A percentile compares a stretch with the other conserved stretches of the same genome.
These are phyloP conservation scores for Podilymbus podiceps DNA, from an alignment of 2,113 vertebrate genomes.

Conservation along the genomic window DNA sequence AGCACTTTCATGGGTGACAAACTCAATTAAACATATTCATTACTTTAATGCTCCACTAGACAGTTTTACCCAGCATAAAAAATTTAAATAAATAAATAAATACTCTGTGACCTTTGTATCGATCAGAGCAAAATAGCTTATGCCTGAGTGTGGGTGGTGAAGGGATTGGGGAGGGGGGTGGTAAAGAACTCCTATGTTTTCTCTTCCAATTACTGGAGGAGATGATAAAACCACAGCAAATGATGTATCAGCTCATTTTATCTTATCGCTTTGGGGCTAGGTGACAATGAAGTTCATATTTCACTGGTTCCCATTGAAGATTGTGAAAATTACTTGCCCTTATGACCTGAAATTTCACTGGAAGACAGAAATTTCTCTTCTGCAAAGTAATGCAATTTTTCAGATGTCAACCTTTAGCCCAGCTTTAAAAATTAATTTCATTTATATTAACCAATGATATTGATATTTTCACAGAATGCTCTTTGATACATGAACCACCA, in stretches of 20 bases:
- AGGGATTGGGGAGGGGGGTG: slow-evolving; percentile 52
- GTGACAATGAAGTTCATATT: slow-evolving; percentile 91
- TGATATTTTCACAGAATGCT: slow-evolving; percentile 84
- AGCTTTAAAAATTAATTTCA: slow-evolving; percentile 91
- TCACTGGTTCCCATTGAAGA: slow-evolving; percentile 87
- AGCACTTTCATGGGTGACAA: slow-evolving; percentile 77
- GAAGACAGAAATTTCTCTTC: slow-evolving; percentile 87
- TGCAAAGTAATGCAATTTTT: slow-evolving; percentile 89
- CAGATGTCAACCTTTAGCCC: slow-evolving; percentile 88
- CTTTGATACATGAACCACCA: slow-evolving; percentile 83
- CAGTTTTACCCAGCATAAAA: slow-evolving; percentile 70
- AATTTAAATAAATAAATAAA: slow-evolving; percentile 78
- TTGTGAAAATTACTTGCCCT: slow-evolving; percentile 88
- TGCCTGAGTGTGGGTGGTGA: slow-evolving; percentile 67
- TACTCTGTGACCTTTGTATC: slow-evolving; percentile 76
- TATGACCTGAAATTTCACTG: slow-evolving; percentile 87
- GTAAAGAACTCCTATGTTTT: slow-evolving; percentile 77
- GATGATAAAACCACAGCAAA: slow-evolving; percentile 88
- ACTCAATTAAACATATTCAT: slow-evolving; percentile 83
- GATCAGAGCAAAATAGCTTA: slow-evolving; percentile 76
- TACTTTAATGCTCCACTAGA: slow-evolving; percentile 76
- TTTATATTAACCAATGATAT: slow-evolving; percentile 90
- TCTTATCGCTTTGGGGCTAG: slow-evolving; percentile 86
- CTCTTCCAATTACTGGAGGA: slow-evolving; percentile 83
- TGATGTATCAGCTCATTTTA: slow-evolving; percentile 90